Evolutionary conservation across 2,797 vertebrate species (phyloP), one percentile per base, ranked within the genome.

Genomic region (Xenops minutus): DNA sequence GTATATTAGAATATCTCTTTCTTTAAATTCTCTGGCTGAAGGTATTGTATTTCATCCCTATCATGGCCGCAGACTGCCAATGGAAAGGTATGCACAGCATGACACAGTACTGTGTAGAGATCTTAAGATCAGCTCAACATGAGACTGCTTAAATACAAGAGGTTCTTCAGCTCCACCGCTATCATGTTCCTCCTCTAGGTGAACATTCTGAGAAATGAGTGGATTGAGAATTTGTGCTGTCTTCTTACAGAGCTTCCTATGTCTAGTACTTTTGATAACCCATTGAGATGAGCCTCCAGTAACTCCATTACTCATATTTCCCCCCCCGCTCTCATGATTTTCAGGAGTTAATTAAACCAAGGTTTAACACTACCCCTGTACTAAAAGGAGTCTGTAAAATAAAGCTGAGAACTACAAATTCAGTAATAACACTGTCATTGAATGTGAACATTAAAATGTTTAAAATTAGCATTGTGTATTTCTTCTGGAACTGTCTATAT

Each of bases 21-120:
- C 4, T 2, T 41, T 59, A 61, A 59, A 32, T 6, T 22, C 8
- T 49, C 27, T 46, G 12, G 2, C 9, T n/a, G 20, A 61, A 63
- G 37, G 22, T 59, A 48, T 63, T 63, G 72, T 7, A 67, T 81
- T 91, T 78, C 5, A 55, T 26, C 24, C 14, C 2, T 61, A 44
- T n/a, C 1, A 14, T 14, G 4, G 22, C 8, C 22, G 30, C 3
- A 30, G 22, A 46, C 8, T 48, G 27, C 2, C 7, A 48, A 12
- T 11, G 17, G 20, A 71, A 75, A 75, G 34, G 8, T 37, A 29
- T 2, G 0, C 12, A 39, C 14, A n/a, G 10, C 69, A 30, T 14
- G 56, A 54, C 51, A 61, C 3, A 6, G 14, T 12, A 14, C 1
- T 3, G 8, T 1, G 0, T 14, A 41, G 27, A 34, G 11, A 55